Base-by-base conservation (phyloP, 2,888 invertebrate species). In the Tiphia femorata region DNA sequence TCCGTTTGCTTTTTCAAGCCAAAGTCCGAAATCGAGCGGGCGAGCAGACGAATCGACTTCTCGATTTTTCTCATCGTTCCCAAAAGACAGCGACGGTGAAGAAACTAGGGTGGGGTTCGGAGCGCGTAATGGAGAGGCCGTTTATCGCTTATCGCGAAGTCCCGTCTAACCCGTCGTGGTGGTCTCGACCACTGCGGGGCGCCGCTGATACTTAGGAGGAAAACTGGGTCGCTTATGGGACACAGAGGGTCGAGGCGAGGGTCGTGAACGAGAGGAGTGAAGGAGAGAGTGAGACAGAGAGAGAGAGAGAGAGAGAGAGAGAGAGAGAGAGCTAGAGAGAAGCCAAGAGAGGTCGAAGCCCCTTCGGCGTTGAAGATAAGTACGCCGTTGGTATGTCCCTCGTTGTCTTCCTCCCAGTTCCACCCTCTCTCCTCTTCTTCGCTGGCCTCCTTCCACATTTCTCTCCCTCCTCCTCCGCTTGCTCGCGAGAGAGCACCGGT, bases 221-320 rank as follows among this genome's bases (percentile, higher is more conserved):
- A n/a, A 58, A 59, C 47, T 59, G 55, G 55, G 43, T 59, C 58
- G 50, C 23, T 50, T 47, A 46, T 42, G 42, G n/a, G n/a, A n/a
- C n/a, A n/a, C n/a, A n/a, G n/a, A n/a, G 42, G 49, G 35, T 14
- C 41, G 14, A 10, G 23, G n/a, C n/a, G n/a, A n/a, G n/a, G n/a
- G n/a, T n/a, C n/a, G n/a, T n/a, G n/a, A n/a, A n/a, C n/a, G n/a
- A n/a, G n/a, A n/a, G n/a, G n/a, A n/a, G n/a, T n/a, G n/a, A n/a
- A n/a, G n/a, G n/a, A n/a, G n/a, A n/a, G n/a, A n/a, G n/a, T n/a
- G n/a, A 20, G 19, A 17, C n/a, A 40, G 19, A 40, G 19, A 17
- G 19, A 40, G 3, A 40, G n/a, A 40, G 20, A 40, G 2, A 40
- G 19, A 40, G 40, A 40, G 19, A 37, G 38, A 37, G 19, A 37